phyloP scores from a whole-genome alignment of 2,888 invertebrate species.

The Cecidostiba fungosa region DNA sequence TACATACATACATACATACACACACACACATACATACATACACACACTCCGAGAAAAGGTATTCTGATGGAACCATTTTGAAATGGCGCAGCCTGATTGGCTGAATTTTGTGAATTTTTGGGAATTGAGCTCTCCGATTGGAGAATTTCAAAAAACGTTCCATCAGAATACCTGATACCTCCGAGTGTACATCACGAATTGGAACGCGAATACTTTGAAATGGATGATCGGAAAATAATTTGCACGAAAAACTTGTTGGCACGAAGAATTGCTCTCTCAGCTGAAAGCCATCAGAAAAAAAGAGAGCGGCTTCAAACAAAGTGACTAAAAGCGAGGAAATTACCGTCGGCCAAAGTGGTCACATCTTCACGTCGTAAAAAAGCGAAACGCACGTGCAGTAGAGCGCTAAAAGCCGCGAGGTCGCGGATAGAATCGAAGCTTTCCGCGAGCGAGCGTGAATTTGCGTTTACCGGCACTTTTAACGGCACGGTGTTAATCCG shows the following conservation, averaged over 20 bases:
- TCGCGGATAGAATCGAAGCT: conserved; percentile 9
- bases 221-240: neutral
- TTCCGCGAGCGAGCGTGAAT: neutral
- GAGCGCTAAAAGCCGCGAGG: neutral
- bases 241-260: neutral
- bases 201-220: too few relatives aligned
- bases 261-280: neutral
- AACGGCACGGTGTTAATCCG: conserved; percentile 32
- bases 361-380: conserved; percentile 3
- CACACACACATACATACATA: too few relatives aligned
- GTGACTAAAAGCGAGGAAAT: conserved; percentile 6
- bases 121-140: too few relatives aligned
- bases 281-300: neutral
- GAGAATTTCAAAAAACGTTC: too few relatives aligned
- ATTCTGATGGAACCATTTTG: too few relatives aligned
- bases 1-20: too few relatives aligned
- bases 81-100: too few relatives aligned
- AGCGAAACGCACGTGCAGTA: neutral
- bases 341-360: neutral
- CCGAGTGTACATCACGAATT: too few relatives aligned
- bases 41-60: too few relatives aligned
- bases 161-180: too few relatives aligned
- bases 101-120: too few relatives aligned
- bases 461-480: conserved; percentile 33
- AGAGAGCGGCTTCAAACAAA: neutral